Evolutionary conservation across 1,140 invertebrate species (phyloP).

Genomic region (Drosophila busckii): DNA sequence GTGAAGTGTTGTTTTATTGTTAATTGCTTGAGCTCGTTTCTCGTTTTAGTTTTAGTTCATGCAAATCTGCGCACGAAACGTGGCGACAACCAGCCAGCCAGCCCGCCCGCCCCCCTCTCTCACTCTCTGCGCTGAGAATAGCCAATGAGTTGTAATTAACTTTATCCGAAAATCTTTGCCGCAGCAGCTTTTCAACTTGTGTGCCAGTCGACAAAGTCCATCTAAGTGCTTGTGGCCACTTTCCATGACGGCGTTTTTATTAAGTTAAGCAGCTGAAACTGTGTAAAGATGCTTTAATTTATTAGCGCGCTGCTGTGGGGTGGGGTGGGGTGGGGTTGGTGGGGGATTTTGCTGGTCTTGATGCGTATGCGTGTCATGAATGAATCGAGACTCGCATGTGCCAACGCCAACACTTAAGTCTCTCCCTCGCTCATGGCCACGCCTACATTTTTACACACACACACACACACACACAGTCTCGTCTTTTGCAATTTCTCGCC

Average conservation of each 20-base stretch:
- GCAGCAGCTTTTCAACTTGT: slow-evolving; percentile 22
- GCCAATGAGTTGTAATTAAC: slow-evolving; percentile 77
- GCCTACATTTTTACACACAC: slow-evolving; percentile 1
- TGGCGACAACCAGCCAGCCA: too few relatives aligned
- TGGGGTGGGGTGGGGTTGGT: not conserved
- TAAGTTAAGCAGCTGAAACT: slow-evolving; percentile 70
- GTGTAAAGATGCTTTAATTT: slow-evolving; percentile 65
- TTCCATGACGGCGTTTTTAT: slow-evolving; percentile 59
- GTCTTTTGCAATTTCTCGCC: not conserved
- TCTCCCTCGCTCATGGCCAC: slow-evolving; percentile 7
- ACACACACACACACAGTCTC: not conserved
- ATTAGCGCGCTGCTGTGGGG: slow-evolving; percentile 28
- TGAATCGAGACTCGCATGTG: slow-evolving; percentile 17
- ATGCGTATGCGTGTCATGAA: slow-evolving; percentile 36
- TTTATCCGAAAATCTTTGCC: slow-evolving; percentile 78
- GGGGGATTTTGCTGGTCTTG: slow-evolving; percentile 31
- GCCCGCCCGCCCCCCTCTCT: not conserved
- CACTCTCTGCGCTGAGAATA: slow-evolving; percentile 30
- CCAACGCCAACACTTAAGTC: slow-evolving; percentile 41
- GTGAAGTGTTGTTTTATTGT: slow-evolving; percentile 72
- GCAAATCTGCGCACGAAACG: too few relatives aligned
- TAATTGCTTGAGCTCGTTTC: slow-evolving; percentile 57
- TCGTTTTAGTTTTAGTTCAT: too few relatives aligned
- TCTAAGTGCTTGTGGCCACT: slow-evolving; percentile 25
- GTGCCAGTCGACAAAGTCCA: slow-evolving; percentile 3